Conservation (phyloP, 2,888 invertebrate species). For the Zygaena filipendulae region DNA sequence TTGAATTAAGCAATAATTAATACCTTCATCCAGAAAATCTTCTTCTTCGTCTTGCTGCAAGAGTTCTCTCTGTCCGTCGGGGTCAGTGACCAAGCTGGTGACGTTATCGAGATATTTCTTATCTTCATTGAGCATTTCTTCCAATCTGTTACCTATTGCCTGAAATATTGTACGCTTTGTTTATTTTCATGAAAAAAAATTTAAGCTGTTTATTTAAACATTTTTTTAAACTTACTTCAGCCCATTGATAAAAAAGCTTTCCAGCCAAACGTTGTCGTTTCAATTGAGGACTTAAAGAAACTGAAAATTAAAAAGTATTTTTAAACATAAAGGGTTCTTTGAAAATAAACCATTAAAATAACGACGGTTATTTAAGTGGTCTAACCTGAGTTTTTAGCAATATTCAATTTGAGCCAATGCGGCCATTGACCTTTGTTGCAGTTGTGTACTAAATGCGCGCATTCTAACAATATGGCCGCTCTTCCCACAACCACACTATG, state of each 20-base stretch:
- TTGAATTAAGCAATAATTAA: no score
- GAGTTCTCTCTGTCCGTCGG: conserved; percentile 81
- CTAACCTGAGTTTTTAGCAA: conserved; percentile 46
- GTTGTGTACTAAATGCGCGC: conserved; percentile 95
- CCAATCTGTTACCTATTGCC: conserved; percentile 88
- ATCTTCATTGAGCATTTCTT: conserved; percentile 90
- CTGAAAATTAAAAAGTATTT: no score
- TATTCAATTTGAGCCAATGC: conserved; percentile 92
- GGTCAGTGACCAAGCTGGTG: conserved; percentile 75
- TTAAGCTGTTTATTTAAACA: not conserved
- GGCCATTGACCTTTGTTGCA: conserved; percentile 99
- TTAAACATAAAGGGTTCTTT: not conserved
- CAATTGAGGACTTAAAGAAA: conserved; percentile 49
- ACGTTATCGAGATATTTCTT: conserved; percentile 76
- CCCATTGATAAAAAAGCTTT: conserved; percentile 98
- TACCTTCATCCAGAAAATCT: conserved; percentile 96
- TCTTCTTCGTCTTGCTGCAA: conserved; percentile 92
- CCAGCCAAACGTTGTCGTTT: conserved; percentile 82
- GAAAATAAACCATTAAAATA: not conserved
- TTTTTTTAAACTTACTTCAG: conserved; percentile 72
- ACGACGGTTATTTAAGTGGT: not conserved
- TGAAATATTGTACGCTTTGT: conserved; percentile 17
- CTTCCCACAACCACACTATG: conserved; percentile 94
- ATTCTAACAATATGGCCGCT: conserved; percentile 93
- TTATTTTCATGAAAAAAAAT: no score